These are phyloP conservation scores for Caenorhabditis drosophilae DNA, from an alignment of 2,888 invertebrate genomes.

Conservation along the genomic window DNA sequence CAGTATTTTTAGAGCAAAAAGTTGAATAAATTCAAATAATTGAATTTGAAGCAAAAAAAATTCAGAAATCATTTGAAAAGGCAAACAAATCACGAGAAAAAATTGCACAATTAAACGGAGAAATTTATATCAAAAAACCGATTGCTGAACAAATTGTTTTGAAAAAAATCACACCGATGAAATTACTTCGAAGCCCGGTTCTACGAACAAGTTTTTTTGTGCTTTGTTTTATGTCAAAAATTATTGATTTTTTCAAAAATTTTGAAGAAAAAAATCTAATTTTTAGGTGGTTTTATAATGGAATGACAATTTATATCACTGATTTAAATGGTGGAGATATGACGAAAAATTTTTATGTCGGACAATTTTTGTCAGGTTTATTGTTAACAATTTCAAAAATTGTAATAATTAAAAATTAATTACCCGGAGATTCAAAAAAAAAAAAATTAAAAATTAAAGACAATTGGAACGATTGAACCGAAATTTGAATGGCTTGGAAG, in stretches of 20 bases:
- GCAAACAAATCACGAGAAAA: constrained; percentile 10
- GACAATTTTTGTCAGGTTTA: constrained; percentile 30
- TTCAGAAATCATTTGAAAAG: constrained; percentile 8
- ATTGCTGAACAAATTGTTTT: neutral
- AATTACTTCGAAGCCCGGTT: constrained; percentile 12
- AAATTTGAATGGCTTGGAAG: constrained; percentile 21
- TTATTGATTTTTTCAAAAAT: too few species aligned
- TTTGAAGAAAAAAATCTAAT: too few species aligned
- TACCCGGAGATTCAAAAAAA: too few species aligned
- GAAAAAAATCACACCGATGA: constrained; percentile 9
- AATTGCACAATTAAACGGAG: constrained; percentile 13
- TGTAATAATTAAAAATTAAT: too few species aligned
- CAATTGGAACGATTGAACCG: constrained; percentile 30
- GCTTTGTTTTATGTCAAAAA: constrained; percentile 10
- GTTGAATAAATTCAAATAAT: constrained; percentile 10
- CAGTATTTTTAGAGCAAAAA: constrained; percentile 34
- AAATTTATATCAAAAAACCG: neutral
- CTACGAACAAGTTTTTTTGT: constrained; percentile 22
- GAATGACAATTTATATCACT: constrained; percentile 30
- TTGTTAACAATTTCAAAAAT: constrained; percentile 20
- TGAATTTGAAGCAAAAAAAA: neutral
- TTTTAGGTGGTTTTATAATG: constrained; percentile 25
- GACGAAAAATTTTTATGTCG: constrained; percentile 30
- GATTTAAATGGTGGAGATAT: constrained; percentile 39
- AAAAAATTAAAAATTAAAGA: too few species aligned